Evolutionary conservation across 2,888 invertebrate genomes (phyloP).

Genomic region (Drosophila pseudotalamancana): DNA sequence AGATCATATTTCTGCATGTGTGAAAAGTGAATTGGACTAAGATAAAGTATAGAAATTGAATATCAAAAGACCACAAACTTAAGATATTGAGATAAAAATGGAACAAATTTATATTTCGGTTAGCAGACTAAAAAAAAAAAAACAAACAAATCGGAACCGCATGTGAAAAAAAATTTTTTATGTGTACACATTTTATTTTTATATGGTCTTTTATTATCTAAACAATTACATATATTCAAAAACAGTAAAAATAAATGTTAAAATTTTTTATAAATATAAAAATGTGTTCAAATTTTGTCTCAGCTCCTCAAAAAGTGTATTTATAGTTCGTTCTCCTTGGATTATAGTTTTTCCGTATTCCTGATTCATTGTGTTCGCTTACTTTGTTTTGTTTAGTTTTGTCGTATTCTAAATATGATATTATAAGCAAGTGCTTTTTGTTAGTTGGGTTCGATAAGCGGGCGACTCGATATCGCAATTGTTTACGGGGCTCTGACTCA

Average conservation of each 20-base stretch:
- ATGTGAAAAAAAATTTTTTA: no score
- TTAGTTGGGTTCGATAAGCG: slow-evolving; percentile 52
- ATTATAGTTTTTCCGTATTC: slow-evolving; percentile 5
- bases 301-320: neutral
- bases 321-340: neutral
- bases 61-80: no score
- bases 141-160: no score
- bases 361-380: slow-evolving; percentile 12
- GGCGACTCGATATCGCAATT: slow-evolving; percentile 48
- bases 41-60: no score
- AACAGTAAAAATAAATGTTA: neutral
- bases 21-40: no score
- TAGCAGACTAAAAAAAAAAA: no score
- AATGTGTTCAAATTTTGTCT: neutral
- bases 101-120: no score
- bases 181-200: no score
- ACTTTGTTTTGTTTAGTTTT: neutral
- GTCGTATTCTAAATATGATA: slow-evolving; percentile 40
- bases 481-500: slow-evolving; percentile 47
- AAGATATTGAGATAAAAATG: no score
- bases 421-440: slow-evolving; percentile 32
- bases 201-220: no score
- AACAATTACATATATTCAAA: no score
- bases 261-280: neutral
- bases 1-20: no score